Evolutionary conservation across 2,113 vertebrate genomes (phyloP).

Genomic region (Hydrochoerus hydrochaeris): DNA sequence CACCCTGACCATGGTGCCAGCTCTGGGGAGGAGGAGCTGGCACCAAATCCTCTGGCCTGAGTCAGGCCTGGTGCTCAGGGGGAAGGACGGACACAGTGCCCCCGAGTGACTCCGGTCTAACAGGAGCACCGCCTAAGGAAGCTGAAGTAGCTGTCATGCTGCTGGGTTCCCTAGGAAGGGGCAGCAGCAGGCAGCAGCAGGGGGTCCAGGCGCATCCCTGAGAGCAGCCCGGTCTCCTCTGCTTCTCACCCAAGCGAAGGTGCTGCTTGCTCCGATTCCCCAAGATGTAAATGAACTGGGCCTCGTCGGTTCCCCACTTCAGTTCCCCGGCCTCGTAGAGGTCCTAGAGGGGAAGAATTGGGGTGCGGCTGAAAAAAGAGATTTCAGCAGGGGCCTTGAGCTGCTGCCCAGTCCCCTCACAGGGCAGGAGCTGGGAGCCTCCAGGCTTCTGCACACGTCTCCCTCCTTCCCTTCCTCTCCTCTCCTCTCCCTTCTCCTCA

Average conservation of each 20-base stretch:
- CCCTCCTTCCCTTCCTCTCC: not conserved
- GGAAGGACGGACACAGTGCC: not conserved
- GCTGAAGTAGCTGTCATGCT: not conserved
- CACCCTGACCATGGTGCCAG: fast-evolving
- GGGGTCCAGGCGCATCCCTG: not conserved
- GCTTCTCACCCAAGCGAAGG: slow-evolving; percentile 92
- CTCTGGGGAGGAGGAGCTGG: not conserved
- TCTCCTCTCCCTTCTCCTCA: not conserved
- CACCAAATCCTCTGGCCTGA: not conserved
- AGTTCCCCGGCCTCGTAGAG: slow-evolving; percentile 94
- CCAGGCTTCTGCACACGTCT: not conserved
- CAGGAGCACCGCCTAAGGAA: not conserved
- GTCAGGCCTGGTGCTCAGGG: not conserved
- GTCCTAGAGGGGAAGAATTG: slow-evolving; percentile 85
- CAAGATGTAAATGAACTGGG: slow-evolving; percentile 96
- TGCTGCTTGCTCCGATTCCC: slow-evolving; percentile 95
- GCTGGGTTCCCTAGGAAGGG: not conserved
- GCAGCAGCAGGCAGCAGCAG: no score
- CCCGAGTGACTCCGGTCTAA: not conserved
- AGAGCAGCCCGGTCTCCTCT: not conserved
- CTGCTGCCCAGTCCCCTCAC: not conserved
- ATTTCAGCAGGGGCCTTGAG: not conserved
- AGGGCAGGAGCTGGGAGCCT: not conserved
- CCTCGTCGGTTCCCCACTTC: slow-evolving; percentile 97
- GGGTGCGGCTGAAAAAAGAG: not conserved